Evolutionary conservation across 1,140 invertebrate species (phyloP), one percentile per base, ranked within the genome.

Genomic region (Scaptomyza hsui): DNA sequence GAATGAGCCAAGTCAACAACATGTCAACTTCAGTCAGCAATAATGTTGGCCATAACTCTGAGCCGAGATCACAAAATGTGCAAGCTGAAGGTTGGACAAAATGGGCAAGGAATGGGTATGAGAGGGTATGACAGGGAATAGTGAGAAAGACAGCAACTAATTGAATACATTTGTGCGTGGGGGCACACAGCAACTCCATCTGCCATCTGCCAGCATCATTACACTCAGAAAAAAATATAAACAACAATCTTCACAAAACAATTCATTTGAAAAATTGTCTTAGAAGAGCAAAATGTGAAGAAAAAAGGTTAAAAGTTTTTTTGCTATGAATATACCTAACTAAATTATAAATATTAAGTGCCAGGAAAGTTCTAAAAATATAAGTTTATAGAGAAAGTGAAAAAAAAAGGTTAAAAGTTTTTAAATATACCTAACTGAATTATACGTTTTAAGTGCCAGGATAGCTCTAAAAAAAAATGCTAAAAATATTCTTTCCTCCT

Each of bases 161-260:
- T 89, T 89, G 83, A 88, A 89, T 89, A 45, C 70, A 77, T 63
- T 80, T 59, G 63, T 18, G 24, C 16, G 32, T 37, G 32, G 32
- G 32, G 32, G 32, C 32, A 29, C 7, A 29, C 26, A 37, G 32
- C 32, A 37, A 7, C n/a, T 32, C 9, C 21, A 24, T 44, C n/a
- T 6, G 41, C 13, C 41, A 45, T n/a, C 55, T 45, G 26, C 9
- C 12, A n/a, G n/a, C 16, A 21, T 4, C 42, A 15, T 32, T 15
- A 37, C 13, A 26, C 32, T 37, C 12, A 29, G 26, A 12, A 37
- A 37, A 29, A 37, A 37, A 37, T 37, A 37, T 37, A 1, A 1
- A n/a, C 1, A 37, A 3, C 12, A 37, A n/a, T n/a, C 4, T 37
- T 4, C 4, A 24, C 6, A 24, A 3, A 24, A 3, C 21, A 2